Evolutionary conservation across 2,113 vertebrate genomes (phyloP), one percentile per base, ranked within the genome.

Genomic region (Cebus imitator): DNA sequence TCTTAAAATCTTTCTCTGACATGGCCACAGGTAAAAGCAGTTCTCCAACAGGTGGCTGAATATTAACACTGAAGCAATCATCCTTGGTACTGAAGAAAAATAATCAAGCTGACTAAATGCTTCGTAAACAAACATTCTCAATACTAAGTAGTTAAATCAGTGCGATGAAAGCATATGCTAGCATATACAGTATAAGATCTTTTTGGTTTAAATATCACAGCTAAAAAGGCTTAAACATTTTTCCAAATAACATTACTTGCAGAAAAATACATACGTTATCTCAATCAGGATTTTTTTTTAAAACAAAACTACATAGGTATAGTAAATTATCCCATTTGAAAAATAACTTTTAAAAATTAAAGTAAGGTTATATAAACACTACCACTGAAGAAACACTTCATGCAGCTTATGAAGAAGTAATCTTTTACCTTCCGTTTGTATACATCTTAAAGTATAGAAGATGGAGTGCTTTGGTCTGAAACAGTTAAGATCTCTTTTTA

Each of bases 21-120:
- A 99, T 99, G 96, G 98, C 99, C 87, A 99, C 99, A 94, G 99
- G 99, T 97, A 99, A 99, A 52, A 99, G 98, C 25, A 99, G 98
- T 86, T 99, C 99, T 97, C 99, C 99, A 93, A 99, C 99, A 58
- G 99, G 99, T 13, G 99, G 99, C 9, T 99, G 99, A 98, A 99
- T 99, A 91, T 94, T 99, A 97, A 99, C 99, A 94, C 13, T 98
- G 98, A 99, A 99, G 97, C 98, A 97, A 97, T 99, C 99, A 80
- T 99, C 99, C 97, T 99, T 99, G 90, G 99, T 99, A 98, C 99
- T 99, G 98, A 52, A 87, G 87, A 96, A 98, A 79, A 95, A 97
- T 94, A 82, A 68, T 96, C 32, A 95, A 97, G 92, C 75, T 82
- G 95, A 97, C 4, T 6, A 97, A 95, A 72, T 88, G 64, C 73